A percentile compares a stretch with the other conserved stretches of the same genome.
phyloP scores from a whole-genome alignment of 2,888 invertebrate species.

The Anoplius nigerrimus region DNA sequence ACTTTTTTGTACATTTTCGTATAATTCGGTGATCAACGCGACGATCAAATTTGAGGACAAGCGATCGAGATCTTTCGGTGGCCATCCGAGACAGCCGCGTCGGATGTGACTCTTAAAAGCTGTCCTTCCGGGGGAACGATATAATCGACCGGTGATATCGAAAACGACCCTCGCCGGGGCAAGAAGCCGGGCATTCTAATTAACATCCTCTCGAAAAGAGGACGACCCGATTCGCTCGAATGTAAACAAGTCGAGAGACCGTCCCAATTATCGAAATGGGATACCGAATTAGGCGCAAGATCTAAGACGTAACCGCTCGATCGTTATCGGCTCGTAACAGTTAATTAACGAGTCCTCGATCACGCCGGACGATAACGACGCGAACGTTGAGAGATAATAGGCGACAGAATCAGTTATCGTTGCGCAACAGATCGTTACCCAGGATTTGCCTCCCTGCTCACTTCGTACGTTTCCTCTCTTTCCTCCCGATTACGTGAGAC shows the following conservation, averaged over 20 bases:
- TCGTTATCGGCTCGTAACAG: constrained; percentile 15
- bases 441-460: too few species aligned
- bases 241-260: constrained; percentile 39
- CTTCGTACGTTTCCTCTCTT: too few species aligned
- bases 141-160: constrained; percentile 42
- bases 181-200: constrained; percentile 44
- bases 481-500: too few species aligned
- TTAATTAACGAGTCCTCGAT: constrained; percentile 14
- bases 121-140: constrained; percentile 45
- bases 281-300: constrained; percentile 40
- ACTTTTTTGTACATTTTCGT: too few species aligned
- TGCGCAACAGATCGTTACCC: background rate
- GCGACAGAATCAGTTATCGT: background rate
- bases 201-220: constrained; percentile 43
- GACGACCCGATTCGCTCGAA: constrained; percentile 28
- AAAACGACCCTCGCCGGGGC: constrained; percentile 30
- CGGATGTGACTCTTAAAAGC: constrained; percentile 28
- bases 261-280: constrained; percentile 47
- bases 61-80: too few species aligned
- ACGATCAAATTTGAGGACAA: too few species aligned
- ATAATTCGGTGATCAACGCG: too few species aligned
- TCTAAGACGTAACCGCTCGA: constrained; percentile 18
- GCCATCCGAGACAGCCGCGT: too few species aligned
- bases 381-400: background rate
- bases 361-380: background rate